Conservation (phyloP, 2,888 invertebrate genomes). For the Drosophila testacea region DNA sequence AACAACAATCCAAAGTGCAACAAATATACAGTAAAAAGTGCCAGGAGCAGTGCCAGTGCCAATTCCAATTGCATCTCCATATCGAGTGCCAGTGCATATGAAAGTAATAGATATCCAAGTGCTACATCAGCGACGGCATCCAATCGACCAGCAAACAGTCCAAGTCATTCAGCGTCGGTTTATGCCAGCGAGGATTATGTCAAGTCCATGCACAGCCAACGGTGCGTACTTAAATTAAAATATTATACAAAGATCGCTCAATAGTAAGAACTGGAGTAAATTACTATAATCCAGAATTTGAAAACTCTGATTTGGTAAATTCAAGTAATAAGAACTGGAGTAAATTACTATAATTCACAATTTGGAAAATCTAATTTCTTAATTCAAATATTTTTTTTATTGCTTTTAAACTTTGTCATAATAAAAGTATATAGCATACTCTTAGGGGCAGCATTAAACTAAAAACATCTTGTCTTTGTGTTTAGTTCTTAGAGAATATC, state of each 20-base stretch:
- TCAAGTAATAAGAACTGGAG: too few species aligned
- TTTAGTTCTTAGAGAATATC: too few species aligned
- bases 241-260: neutral
- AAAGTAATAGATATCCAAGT: slow-evolving; percentile 60
- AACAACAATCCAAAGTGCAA: slow-evolving; percentile 47
- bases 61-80: slow-evolving; percentile 24
- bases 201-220: slow-evolving; percentile 83
- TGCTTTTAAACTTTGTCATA: too few species aligned
- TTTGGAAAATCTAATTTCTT: too few species aligned
- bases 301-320: too few species aligned
- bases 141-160: slow-evolving; percentile 44
- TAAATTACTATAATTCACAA: too few species aligned
- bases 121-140: slow-evolving; percentile 48
- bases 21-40: slow-evolving; percentile 58
- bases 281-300: neutral
- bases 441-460: too few species aligned
- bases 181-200: slow-evolving; percentile 81
- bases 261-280: neutral
- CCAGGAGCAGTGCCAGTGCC: slow-evolving; percentile 36
- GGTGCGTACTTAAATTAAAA: slow-evolving; percentile 66
- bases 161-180: slow-evolving; percentile 42
- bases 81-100: slow-evolving; percentile 38
- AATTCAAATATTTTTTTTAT: too few species aligned
- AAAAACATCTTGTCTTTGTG: too few species aligned
- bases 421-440: too few species aligned